Evolutionary conservation across 2,113 vertebrate genomes (phyloP).

Genomic region (Pelusios castaneus): DNA sequence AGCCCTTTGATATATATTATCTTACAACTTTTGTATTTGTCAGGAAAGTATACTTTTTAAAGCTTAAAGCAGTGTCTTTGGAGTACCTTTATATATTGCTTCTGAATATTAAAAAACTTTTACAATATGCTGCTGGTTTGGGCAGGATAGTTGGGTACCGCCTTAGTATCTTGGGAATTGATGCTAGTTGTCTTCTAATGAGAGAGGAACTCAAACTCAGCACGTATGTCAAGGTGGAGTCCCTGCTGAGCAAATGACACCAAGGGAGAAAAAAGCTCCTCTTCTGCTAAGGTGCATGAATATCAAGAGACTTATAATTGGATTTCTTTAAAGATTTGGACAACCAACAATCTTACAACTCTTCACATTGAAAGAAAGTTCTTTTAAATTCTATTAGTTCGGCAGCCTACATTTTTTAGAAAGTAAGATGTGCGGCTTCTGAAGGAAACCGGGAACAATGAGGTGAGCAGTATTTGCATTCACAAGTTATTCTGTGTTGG

Average conservation of each 20-base stretch:
- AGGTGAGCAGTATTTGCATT: conserved; percentile 81
- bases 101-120: neutral
- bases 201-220: conserved; percentile 75
- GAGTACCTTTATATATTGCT: neutral
- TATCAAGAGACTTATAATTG: conserved; percentile 82
- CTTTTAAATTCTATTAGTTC: conserved; percentile 84
- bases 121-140: neutral
- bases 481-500: conserved; percentile 80
- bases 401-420: conserved; percentile 81
- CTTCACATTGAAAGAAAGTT: conserved; percentile 79
- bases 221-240: conserved; percentile 68
- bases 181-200: conserved; percentile 71
- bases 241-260: conserved; percentile 81
- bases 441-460: conserved; percentile 82
- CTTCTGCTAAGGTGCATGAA: conserved; percentile 78
- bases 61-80: neutral
- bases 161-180: conserved; percentile 40
- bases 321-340: conserved; percentile 81
- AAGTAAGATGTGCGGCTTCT: conserved; percentile 80
- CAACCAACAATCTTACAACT: conserved; percentile 79
- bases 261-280: conserved; percentile 74
- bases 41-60: neutral
- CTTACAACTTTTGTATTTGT: conserved; percentile 5
- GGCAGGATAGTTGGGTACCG: neutral
- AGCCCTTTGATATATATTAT: neutral